These are phyloP conservation scores for Lydus trimaculatus DNA, from an alignment of 2,888 invertebrate species.

Conservation along the genomic window DNA sequence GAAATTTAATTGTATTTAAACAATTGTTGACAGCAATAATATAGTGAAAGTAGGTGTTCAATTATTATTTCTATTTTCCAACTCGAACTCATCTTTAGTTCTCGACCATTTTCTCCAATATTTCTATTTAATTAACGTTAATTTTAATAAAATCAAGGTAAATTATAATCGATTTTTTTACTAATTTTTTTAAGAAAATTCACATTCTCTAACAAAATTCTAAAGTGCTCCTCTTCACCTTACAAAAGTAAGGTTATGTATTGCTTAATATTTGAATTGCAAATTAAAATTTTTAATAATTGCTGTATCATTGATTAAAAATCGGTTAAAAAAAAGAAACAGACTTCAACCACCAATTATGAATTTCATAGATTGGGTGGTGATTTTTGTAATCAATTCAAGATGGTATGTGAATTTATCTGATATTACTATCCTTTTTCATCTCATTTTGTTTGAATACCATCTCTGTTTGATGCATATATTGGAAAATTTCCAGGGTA, in stretches of 20 bases:
- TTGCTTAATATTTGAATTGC: neutral
- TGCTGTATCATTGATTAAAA: neutral
- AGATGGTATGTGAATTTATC: constrained; percentile 7
- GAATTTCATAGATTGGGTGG: constrained; percentile 9
- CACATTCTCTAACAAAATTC: neutral
- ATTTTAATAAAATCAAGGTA: neutral
- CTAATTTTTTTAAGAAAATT: neutral
- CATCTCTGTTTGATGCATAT: neutral
- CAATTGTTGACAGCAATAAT: neutral
- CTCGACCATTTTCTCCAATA: neutral
- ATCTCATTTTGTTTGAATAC: neutral
- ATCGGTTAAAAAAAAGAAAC: neutral
- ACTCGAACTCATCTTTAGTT: neutral
- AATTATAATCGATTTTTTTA: neutral
- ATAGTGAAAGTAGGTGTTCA: constrained; percentile 1
- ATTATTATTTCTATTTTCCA: neutral
- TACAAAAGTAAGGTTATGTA: constrained; percentile 10
- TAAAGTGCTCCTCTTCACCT: neutral
- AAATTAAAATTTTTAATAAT: neutral
- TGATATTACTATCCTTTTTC: neutral
- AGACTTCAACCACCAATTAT: neutral
- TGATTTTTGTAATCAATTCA: constrained; percentile 5
- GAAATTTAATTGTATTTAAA: neutral
- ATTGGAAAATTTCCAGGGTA: constrained; percentile 16
- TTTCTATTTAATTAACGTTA: neutral